These are phyloP conservation scores for Ochotona princeps DNA, from an alignment of 2,113 vertebrate species.

Conservation along the genomic window DNA sequence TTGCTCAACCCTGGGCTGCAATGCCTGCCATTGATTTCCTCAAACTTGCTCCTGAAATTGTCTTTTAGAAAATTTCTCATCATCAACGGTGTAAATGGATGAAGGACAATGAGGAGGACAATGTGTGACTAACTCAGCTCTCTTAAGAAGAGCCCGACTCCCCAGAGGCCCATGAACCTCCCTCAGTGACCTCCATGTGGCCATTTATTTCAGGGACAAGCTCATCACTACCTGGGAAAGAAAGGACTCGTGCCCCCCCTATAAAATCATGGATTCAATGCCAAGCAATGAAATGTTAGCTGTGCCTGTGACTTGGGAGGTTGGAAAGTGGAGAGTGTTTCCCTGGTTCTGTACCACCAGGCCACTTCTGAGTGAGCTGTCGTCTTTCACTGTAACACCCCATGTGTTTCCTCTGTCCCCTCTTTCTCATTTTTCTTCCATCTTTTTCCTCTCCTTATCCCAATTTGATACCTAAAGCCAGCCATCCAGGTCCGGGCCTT, in stretches of 20 bases:
- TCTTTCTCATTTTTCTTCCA: not conserved
- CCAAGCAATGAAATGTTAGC: conserved; percentile 13
- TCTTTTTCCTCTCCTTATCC: not conserved
- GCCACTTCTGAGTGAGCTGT: not conserved
- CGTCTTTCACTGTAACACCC: not conserved
- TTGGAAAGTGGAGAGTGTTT: conserved; percentile 7
- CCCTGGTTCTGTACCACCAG: not conserved
- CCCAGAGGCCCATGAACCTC: not conserved
- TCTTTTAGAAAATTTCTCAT: not conserved
- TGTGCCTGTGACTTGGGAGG: not conserved
- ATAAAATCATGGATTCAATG: not conserved
- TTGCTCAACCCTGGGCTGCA: not conserved
- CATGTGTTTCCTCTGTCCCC: not conserved
- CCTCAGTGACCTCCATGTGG: conserved; percentile 3
- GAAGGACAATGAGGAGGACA: conserved; percentile 23
- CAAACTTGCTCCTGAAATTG: not conserved
- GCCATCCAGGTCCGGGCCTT: not conserved
- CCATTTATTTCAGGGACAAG: conserved; percentile 61
- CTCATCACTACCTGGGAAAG: conserved; percentile 32
- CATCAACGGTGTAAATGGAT: not conserved
- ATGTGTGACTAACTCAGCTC: conserved; percentile 9
- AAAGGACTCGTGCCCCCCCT: conserved; percentile 46
- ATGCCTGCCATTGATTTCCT: not conserved
- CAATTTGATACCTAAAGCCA: not conserved
- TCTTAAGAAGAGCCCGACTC: conserved; percentile 56